A percentile compares a stretch with the other conserved stretches of the same genome.
These are phyloP conservation scores for Patagioenas fasciata DNA, from an alignment of 2,113 vertebrate species.

Conservation along the genomic window DNA sequence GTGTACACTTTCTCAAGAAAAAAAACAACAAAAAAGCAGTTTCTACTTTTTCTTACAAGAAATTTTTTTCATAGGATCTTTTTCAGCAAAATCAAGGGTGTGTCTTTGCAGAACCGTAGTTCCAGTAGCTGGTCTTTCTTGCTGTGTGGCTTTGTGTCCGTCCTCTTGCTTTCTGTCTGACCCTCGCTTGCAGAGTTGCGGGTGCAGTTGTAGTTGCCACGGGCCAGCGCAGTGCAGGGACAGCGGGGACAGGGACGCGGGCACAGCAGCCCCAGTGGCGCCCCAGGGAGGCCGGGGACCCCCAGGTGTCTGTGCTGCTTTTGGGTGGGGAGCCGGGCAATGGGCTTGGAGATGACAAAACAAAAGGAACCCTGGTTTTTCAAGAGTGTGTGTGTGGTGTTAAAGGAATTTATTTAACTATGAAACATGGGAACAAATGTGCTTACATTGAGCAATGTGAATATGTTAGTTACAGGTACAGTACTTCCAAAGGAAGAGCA, in stretches of 20 bases:
- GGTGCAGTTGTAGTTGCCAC: not conserved
- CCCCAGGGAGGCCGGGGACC: no score
- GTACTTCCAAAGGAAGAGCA: slow-evolving; percentile 93
- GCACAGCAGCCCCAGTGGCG: no score
- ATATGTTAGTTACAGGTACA: slow-evolving; percentile 83
- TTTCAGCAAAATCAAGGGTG: slow-evolving; percentile 66
- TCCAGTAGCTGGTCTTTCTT: slow-evolving; percentile 56
- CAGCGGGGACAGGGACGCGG: no score
- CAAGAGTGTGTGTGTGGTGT: slow-evolving; percentile 70
- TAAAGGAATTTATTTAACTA: slow-evolving; percentile 77
- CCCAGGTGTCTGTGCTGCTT: no score
- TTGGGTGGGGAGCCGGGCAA: slow-evolving; percentile 1
- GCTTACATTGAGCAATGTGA: slow-evolving; percentile 82
- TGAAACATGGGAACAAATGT: slow-evolving; percentile 78
- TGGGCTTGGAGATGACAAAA: slow-evolving; percentile 55
- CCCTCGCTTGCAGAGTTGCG: not conserved
- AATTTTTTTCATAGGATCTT: slow-evolving; percentile 66
- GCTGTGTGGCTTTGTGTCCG: slow-evolving; percentile 55
- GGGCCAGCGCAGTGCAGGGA: not conserved
- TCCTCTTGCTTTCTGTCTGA: slow-evolving; percentile 22
- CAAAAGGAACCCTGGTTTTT: slow-evolving; percentile 54
- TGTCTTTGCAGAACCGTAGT: slow-evolving; percentile 66
- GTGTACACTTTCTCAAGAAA: slow-evolving; percentile 71
- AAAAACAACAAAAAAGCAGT: slow-evolving; percentile 66
- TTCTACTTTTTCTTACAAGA: slow-evolving; percentile 77